A percentile compares a stretch with the other conserved stretches of the same genome.
Conservation (phyloP, 2,888 invertebrate genomes). For the Polymixis lichenea region DNA sequence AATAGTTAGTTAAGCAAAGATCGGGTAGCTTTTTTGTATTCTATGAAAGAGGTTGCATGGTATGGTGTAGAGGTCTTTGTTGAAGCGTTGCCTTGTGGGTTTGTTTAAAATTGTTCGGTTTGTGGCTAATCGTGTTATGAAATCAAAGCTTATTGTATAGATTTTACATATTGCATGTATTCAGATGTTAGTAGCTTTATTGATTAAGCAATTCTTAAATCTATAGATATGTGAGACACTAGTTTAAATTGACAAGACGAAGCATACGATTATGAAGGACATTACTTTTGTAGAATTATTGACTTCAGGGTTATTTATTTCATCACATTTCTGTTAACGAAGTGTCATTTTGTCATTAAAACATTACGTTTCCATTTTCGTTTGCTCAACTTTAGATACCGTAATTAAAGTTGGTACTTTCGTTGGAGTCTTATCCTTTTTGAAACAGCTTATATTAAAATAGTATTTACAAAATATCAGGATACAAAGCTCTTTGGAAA, state of each 20-base stretch:
- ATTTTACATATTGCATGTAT: conserved; percentile 32
- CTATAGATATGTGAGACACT: background rate
- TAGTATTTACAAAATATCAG: no score
- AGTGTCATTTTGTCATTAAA: background rate
- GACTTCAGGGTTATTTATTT: conserved; percentile 39
- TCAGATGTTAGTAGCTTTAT: conserved; percentile 13
- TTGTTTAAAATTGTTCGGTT: conserved; percentile 67
- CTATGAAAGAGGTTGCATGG: conserved; percentile 64
- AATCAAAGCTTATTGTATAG: conserved; percentile 42
- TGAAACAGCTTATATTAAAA: background rate
- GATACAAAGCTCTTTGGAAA: no score
- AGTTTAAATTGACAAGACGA: background rate
- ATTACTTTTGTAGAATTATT: background rate
- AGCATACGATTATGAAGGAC: background rate
- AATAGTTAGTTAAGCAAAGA: conserved; percentile 88
- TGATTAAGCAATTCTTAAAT: conserved; percentile 34
- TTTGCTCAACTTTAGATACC: background rate
- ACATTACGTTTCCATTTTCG: background rate
- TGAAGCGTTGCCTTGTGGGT: conserved; percentile 61
- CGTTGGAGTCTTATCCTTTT: no score
- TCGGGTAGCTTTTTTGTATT: conserved; percentile 81
- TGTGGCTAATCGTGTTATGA: conserved; percentile 57
- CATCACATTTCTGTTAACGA: background rate
- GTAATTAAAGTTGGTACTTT: no score
- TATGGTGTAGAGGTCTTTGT: conserved; percentile 58